Evolutionary conservation across 2,113 vertebrate species (phyloP).

Genomic region (Helogale parvula): DNA sequence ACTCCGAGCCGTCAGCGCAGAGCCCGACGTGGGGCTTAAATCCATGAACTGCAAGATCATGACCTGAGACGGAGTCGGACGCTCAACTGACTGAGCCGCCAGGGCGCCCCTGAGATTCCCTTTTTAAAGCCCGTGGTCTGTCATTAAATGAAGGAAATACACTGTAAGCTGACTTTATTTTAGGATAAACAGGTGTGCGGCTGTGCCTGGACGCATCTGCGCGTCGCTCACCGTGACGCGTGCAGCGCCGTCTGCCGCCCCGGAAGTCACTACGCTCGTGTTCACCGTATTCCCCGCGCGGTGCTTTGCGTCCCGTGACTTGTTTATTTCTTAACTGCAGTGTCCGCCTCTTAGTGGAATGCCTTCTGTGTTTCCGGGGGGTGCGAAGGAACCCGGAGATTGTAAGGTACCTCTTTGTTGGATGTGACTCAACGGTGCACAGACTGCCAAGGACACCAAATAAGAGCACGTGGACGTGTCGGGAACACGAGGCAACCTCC

Average conservation of each 20-base stretch:
- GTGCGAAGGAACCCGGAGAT: background rate
- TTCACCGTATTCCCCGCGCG: background rate
- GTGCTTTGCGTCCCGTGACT: background rate
- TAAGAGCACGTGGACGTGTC: rapidly evolving
- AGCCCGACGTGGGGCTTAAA: too few species aligned
- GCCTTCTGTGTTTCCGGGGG: background rate
- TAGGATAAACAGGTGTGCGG: background rate
- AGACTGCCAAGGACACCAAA: background rate
- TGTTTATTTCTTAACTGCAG: background rate
- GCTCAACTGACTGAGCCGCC: too few species aligned
- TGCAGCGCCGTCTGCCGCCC: background rate
- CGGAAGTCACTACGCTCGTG: background rate
- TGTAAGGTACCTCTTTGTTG: background rate
- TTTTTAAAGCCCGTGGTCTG: background rate
- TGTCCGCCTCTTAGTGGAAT: background rate
- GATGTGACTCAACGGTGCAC: too few species aligned
- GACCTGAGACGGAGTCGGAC: too few species aligned
- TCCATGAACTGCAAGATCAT: too few species aligned
- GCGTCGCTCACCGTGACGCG: background rate
- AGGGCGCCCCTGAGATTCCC: too few species aligned
- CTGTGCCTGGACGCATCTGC: rapidly evolving
- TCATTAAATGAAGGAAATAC: background rate
- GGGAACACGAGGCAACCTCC: background rate
- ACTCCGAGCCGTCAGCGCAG: too few species aligned
- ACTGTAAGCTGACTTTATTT: background rate